A percentile compares a stretch with the other conserved stretches of the same genome.
Conservation (phyloP, 2,888 invertebrate species). For the Erebia palarica region DNA sequence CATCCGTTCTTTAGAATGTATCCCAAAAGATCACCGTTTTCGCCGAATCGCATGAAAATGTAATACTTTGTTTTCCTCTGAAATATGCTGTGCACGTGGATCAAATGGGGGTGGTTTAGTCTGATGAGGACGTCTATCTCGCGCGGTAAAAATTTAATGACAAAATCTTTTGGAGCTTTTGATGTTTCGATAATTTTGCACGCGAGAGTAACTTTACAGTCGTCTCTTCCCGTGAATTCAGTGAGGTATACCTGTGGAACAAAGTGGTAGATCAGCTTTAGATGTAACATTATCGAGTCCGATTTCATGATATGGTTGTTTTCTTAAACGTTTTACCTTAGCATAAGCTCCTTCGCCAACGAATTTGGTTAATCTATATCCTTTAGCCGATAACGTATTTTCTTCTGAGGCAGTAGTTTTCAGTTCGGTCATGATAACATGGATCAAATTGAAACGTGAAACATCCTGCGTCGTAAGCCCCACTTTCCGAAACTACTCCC, state of each 20-base stretch:
- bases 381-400: slow-evolving; percentile 75
- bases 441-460: slow-evolving; percentile 50
- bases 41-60: slow-evolving; percentile 90
- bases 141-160: slow-evolving; percentile 90
- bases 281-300: background rate
- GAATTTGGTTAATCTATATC: slow-evolving; percentile 84
- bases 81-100: slow-evolving; percentile 90
- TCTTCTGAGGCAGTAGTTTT: slow-evolving; percentile 74
- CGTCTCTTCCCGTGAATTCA: slow-evolving; percentile 63
- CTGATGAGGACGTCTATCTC: slow-evolving; percentile 90
- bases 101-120: slow-evolving; percentile 90
- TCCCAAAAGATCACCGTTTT: slow-evolving; percentile 90
- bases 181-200: slow-evolving; percentile 89
- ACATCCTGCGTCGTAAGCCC: slow-evolving; percentile 47
- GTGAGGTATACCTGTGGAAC: slow-evolving; percentile 67
- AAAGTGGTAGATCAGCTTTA: slow-evolving; percentile 11
- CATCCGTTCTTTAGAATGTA: slow-evolving; percentile 86
- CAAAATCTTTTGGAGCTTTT: slow-evolving; percentile 89
- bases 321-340: slow-evolving; percentile 76
- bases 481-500: slow-evolving; percentile 45
- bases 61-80: slow-evolving; percentile 87
- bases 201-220: slow-evolving; percentile 74
- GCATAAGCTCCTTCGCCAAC: slow-evolving; percentile 91
- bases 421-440: slow-evolving; percentile 73
- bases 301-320: background rate